Evolutionary conservation across 2,113 vertebrate genomes (phyloP).

Genomic region (Xiphophorus maculatus): DNA sequence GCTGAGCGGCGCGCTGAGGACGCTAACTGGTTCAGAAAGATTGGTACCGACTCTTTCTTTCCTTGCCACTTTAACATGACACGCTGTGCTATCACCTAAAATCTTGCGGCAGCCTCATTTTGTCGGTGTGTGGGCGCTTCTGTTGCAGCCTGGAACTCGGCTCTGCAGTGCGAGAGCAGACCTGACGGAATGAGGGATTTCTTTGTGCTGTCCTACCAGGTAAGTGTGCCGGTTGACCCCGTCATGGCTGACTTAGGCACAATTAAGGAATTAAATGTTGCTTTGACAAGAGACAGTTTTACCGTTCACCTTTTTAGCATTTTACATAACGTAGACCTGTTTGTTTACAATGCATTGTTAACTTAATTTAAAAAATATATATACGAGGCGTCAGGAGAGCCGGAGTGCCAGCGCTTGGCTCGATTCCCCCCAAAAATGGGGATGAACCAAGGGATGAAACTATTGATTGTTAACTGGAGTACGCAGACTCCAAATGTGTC

Average conservation of each 20-base stretch:
- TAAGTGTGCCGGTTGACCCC: constrained; percentile 59
- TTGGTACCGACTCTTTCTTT: constrained; percentile 77
- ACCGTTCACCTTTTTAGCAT: not conserved
- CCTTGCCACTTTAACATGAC: constrained; percentile 14
- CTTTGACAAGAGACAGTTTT: constrained; percentile 2
- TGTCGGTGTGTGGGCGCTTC: constrained; percentile 1
- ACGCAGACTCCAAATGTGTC: no score
- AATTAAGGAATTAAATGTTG: constrained; percentile 20
- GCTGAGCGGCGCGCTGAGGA: constrained; percentile 75
- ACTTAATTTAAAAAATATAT: no score
- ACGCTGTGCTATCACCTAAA: constrained; percentile 12
- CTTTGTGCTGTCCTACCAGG: constrained; percentile 90
- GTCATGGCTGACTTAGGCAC: constrained; percentile 31
- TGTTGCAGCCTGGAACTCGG: constrained; percentile 89
- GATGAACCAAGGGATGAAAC: no score
- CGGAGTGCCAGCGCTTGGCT: no score
- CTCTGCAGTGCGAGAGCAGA: constrained; percentile 81
- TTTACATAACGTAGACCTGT: not conserved
- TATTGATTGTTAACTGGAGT: no score
- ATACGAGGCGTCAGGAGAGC: no score
- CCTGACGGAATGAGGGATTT: constrained; percentile 88
- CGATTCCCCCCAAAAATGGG: no score
- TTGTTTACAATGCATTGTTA: no score
- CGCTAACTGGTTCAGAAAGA: constrained; percentile 93
- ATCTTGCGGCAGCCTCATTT: constrained; percentile 21